Conservation (phyloP, 2,113 vertebrate genomes). For the Ploceus nigricollis region DNA sequence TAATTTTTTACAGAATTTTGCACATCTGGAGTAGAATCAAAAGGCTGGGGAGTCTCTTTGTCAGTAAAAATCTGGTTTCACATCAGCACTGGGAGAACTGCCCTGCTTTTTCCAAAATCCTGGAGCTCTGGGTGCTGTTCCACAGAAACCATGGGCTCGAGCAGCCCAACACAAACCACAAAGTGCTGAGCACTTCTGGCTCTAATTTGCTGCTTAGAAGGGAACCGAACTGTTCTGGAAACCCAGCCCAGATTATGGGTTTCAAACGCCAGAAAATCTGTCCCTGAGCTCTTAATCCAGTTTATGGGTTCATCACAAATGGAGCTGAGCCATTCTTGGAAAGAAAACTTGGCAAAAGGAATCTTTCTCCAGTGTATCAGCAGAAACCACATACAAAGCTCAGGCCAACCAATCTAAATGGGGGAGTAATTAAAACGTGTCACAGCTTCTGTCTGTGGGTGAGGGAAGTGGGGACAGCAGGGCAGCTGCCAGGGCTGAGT, state of each 20-base stretch:
- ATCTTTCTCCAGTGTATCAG: background rate
- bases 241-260: background rate
- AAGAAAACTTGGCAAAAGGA: background rate
- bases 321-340: constrained; percentile 6
- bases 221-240: background rate
- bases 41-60: background rate
- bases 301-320: background rate
- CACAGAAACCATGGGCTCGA: rapidly evolving
- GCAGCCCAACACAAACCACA: background rate
- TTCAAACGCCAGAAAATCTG: background rate
- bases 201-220: background rate
- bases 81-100: rapidly evolving
- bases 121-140: background rate
- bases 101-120: background rate
- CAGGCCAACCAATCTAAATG: background rate
- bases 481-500: background rate
- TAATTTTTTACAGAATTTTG: background rate
- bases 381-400: background rate
- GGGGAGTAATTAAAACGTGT: background rate
- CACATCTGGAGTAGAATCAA: background rate
- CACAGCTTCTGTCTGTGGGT: background rate
- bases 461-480: rapidly evolving
- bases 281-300: background rate
- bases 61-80: background rate
- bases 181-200: background rate